Percentiles rank a stretch among this genome's conserved stretches.
phyloP scores from a whole-genome alignment of 2,888 invertebrate genomes.

The Drosophila suboccidentalis region DNA sequence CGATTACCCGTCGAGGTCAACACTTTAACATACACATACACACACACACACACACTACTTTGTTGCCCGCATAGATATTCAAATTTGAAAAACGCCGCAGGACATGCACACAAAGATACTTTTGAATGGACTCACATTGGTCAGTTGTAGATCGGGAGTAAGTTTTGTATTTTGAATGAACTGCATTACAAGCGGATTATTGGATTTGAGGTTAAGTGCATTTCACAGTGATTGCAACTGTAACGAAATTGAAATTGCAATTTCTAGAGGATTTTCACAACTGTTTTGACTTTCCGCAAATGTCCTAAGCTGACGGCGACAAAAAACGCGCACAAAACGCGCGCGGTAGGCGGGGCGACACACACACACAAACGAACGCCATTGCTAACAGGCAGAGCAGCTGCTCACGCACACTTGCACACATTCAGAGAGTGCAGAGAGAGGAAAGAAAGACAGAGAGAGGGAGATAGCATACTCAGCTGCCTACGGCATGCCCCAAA shows the following conservation, averaged over 20 bases:
- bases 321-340: constrained; percentile 61
- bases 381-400: constrained; percentile 62
- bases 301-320: constrained; percentile 44
- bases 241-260: constrained; percentile 64
- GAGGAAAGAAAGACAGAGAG: constrained; percentile 27
- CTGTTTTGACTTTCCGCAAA: constrained; percentile 64
- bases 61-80: constrained; percentile 58
- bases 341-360: constrained; percentile 72
- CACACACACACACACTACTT: constrained; percentile 2
- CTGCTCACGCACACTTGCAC: constrained; percentile 39
- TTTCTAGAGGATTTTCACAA: constrained; percentile 57
- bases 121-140: constrained; percentile 40
- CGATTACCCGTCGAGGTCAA: constrained; percentile 76
- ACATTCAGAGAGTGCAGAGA: constrained; percentile 6
- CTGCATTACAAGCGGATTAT: constrained; percentile 80
- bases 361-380: constrained; percentile 63
- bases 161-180: constrained; percentile 51
- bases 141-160: constrained; percentile 25
- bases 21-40: constrained; percentile 53
- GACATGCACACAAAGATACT: constrained; percentile 46
- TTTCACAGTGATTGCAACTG: constrained; percentile 56
- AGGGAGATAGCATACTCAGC: constrained; percentile 40
- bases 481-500: constrained; percentile 69
- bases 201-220: constrained; percentile 80
- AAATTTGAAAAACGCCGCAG: constrained; percentile 72